Percentiles rank a stretch among this genome's conserved stretches.
Evolutionary conservation across 1,140 invertebrate genomes (phyloP).

Genomic region (Bombyx mandarina): DNA sequence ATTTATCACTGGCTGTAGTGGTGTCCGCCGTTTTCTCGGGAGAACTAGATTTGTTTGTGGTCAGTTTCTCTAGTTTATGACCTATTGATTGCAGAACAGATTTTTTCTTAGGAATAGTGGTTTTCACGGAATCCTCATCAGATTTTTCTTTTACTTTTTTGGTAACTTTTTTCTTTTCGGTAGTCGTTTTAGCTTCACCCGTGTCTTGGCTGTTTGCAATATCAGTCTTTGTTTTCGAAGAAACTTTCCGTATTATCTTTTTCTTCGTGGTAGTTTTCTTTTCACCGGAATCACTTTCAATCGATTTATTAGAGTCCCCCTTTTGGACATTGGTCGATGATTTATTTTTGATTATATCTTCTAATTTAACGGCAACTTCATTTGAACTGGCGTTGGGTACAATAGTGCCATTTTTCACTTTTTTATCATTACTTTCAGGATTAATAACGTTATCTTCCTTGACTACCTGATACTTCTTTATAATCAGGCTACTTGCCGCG

Average conservation of each 20-base stretch:
- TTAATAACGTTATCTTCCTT: constrained; percentile 21
- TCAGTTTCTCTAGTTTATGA: constrained; percentile 77
- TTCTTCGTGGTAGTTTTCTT: constrained; percentile 64
- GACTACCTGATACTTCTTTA: constrained; percentile 60
- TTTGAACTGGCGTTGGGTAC: constrained; percentile 20
- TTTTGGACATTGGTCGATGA: constrained; percentile 6
- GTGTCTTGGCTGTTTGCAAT: constrained; percentile 27
- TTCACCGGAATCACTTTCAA: constrained; percentile 40
- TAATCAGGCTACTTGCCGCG: constrained; percentile 26
- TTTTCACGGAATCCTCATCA: constrained; percentile 52
- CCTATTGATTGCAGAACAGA: constrained; percentile 75
- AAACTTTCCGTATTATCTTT: constrained; percentile 67
- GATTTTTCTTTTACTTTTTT: constrained; percentile 65
- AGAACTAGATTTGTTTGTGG: constrained; percentile 57
- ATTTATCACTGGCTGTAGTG: constrained; percentile 25
- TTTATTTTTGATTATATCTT: constrained; percentile 16
- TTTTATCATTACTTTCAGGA: constrained; percentile 22
- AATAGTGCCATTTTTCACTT: constrained; percentile 20
- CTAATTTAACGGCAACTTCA: constrained; percentile 11
- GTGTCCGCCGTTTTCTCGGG: constrained; percentile 53
- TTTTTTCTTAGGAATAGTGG: constrained; percentile 68
- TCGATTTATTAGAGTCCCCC: constrained; percentile 27
- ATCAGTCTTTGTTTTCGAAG: constrained; percentile 57
- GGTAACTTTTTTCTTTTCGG: constrained; percentile 58
- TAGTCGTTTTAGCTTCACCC: constrained; percentile 31